A percentile compares a stretch with the other conserved stretches of the same genome.
Evolutionary conservation across 64 coral and sea anemone species (phyloP).

Genomic region (Montipora efflorescens): DNA sequence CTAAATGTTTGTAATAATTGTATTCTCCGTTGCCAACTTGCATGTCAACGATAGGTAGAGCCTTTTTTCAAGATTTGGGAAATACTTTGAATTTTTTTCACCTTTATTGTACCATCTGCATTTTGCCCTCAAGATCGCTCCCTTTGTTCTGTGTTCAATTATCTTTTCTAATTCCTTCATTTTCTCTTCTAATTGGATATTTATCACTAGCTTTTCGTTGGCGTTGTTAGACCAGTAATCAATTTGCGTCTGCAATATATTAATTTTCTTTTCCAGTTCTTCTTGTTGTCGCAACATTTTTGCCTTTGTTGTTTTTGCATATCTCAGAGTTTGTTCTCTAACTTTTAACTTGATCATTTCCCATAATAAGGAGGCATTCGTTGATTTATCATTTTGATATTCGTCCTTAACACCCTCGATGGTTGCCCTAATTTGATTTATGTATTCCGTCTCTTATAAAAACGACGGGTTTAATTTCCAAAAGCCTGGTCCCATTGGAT

Average conservation of each 20-base stretch:
- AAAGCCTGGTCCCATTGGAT: background rate
- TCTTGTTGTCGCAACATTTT: background rate
- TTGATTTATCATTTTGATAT: background rate
- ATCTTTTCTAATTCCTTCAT: no score
- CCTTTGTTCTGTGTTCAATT: no score
- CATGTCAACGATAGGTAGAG: no score
- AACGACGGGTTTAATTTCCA: slow-evolving; percentile 44
- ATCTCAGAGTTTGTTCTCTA: slow-evolving; percentile 24
- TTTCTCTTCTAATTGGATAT: no score
- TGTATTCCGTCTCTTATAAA: background rate
- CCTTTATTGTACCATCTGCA: no score
- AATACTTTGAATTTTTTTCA: no score
- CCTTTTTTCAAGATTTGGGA: no score
- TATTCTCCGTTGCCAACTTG: no score
- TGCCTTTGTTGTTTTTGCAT: background rate
- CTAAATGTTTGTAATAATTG: no score
- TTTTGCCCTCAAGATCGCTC: no score
- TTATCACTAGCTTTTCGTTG: background rate
- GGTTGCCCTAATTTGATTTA: slow-evolving; percentile 1
- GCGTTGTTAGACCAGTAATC: background rate
- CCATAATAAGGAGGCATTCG: background rate
- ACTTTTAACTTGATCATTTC: slow-evolving; percentile 27
- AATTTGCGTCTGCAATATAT: slow-evolving; percentile 3
- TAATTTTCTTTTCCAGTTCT: background rate
- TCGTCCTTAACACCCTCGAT: background rate